Base-by-base conservation (phyloP, 2,888 invertebrate genomes). In the Smittia sp. region DNA sequence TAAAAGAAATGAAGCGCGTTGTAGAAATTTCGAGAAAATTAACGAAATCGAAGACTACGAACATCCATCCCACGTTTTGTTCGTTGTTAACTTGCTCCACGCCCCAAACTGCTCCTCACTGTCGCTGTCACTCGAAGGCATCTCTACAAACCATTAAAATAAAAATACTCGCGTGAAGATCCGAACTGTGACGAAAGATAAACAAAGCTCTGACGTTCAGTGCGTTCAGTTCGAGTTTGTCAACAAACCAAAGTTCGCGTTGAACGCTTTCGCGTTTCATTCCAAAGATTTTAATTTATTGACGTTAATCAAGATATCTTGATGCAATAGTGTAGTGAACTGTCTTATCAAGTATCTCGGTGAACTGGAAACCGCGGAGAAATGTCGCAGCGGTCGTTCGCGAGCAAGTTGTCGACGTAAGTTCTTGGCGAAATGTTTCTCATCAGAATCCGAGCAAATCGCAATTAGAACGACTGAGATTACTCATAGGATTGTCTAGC, bases 341-440 rank as follows among this genome's bases (percentile, higher is more conserved):
- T n/a, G n/a, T n/a, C n/a, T n/a, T n/a, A n/a, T n/a, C n/a, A 32
- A 32, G 32, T 9, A 32, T 32, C 32, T 32, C 32, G 18, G 63
- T n/a, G 13, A 25, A 62, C 2, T 27, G 6, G 20, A 3, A 27
- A 25, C 1, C 11, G 18, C 24, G 38, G 74, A 72, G 80, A 78
- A 78, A 89, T 89, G 88, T 85, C 88, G 58, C 89, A 88, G 80
- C 85, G 90, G 79, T 88, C 90, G 77, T 90, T 90, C 83, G 89
- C 89, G 76, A 89, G 89, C 79, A 90, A 89, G 81, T 80, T 90
- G 77, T 88, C 87, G 75, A 90, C 89, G 86, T 87, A 82, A 79
- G 79, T 79, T 54, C 54, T 15, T 62, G 11, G n/a, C 39, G 18
- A 58, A 58, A 58, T 22, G 9, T 58, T 58, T 22, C 22, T 38